Conservation (phyloP, 2,113 vertebrate genomes). For the Larimichthys polyactis region DNA sequence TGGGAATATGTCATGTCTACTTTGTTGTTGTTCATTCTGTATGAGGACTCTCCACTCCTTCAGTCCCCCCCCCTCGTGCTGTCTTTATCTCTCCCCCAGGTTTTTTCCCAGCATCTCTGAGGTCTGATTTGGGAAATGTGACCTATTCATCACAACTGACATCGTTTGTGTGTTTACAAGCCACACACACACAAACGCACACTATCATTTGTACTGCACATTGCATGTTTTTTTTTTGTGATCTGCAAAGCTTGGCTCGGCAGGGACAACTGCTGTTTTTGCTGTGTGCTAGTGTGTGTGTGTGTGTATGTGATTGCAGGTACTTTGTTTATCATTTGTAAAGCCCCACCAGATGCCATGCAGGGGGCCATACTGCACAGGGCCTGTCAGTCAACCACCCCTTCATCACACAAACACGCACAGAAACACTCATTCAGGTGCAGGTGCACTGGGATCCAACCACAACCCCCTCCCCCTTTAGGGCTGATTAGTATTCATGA, state of each 20-base stretch:
- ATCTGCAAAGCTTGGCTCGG: slow-evolving; percentile 41
- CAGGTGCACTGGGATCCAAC: slow-evolving; percentile 69
- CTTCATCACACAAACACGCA: slow-evolving; percentile 48
- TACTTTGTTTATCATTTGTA: slow-evolving; percentile 83
- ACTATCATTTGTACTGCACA: slow-evolving; percentile 47
- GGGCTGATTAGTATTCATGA: slow-evolving; percentile 85
- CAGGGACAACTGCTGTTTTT: too few relatives aligned
- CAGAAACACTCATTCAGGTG: slow-evolving; percentile 60
- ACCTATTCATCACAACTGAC: slow-evolving; percentile 78
- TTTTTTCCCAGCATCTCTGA: slow-evolving; percentile 51
- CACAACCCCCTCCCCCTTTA: slow-evolving; percentile 65
- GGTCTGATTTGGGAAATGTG: slow-evolving; percentile 70
- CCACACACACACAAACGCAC: slow-evolving; percentile 4
- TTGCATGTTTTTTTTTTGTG: slow-evolving; percentile 37
- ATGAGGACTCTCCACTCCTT: not conserved
- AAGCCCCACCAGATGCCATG: slow-evolving; percentile 74
- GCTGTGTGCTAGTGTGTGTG: slow-evolving; percentile 8
- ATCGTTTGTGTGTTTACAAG: slow-evolving; percentile 64
- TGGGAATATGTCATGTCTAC: not conserved
- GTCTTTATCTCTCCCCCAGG: slow-evolving; percentile 27
- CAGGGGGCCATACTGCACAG: slow-evolving; percentile 47
- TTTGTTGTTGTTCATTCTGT: not conserved
- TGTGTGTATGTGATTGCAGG: slow-evolving; percentile 55
- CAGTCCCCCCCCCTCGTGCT: not conserved
- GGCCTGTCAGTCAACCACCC: slow-evolving; percentile 72